Evolutionary conservation across 2,888 invertebrate genomes (phyloP).

Genomic region (Drosophila prostipennis): DNA sequence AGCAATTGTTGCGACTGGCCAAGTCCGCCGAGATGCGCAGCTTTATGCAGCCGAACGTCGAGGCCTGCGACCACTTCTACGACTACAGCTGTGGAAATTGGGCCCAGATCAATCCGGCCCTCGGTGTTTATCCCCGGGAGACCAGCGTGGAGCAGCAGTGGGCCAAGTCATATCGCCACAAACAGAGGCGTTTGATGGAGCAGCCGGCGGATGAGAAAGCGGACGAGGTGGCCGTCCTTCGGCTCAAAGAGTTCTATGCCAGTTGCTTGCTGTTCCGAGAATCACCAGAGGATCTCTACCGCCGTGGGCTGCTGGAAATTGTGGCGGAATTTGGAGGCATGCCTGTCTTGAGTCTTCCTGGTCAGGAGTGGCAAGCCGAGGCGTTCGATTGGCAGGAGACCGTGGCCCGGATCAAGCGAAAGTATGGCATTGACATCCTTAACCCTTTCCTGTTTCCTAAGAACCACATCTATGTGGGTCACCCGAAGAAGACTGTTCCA

Average conservation of each 20-base stretch:
- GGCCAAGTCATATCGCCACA: constrained; percentile 67
- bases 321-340: constrained; percentile 74
- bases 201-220: constrained; percentile 50
- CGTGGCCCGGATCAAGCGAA: constrained; percentile 71
- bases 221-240: constrained; percentile 54
- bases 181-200: constrained; percentile 69
- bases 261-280: constrained; percentile 69
- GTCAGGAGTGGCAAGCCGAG: constrained; percentile 47
- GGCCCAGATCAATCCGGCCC: constrained; percentile 77
- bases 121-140: constrained; percentile 58
- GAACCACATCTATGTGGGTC: constrained; percentile 77
- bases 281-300: constrained; percentile 40
- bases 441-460: constrained; percentile 60
- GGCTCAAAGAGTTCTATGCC: constrained; percentile 78
- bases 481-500: constrained; percentile 60
- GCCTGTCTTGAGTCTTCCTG: constrained; percentile 60
- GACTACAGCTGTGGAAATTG: no score
- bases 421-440: constrained; percentile 79
- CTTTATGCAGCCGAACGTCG: constrained; percentile 77
- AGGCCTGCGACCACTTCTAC: constrained; percentile 80
- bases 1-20: no score
- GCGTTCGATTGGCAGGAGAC: constrained; percentile 77
- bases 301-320: constrained; percentile 59
- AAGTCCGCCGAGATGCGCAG: constrained; percentile 25
- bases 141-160: constrained; percentile 72